Conservation (phyloP, 2,113 vertebrate species). For the Madoqua kirkii region DNA sequence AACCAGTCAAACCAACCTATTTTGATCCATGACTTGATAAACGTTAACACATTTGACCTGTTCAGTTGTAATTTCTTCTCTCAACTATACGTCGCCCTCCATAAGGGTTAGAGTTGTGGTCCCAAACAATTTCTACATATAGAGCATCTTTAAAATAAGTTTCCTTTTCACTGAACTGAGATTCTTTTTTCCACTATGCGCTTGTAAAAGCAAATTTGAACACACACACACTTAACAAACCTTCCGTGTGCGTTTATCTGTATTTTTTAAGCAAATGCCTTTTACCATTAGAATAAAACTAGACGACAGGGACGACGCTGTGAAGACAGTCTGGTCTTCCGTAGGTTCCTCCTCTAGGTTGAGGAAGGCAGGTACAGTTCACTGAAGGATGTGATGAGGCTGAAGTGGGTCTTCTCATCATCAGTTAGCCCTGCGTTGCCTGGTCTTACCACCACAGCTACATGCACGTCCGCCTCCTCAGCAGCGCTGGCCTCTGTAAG, state of each 20-base stretch:
- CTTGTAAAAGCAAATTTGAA: background rate
- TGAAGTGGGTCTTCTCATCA: slow-evolving; percentile 89
- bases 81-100: background rate
- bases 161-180: slow-evolving; percentile 35
- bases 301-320: slow-evolving; percentile 28
- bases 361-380: slow-evolving; percentile 85
- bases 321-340: background rate
- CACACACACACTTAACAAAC: background rate
- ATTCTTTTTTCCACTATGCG: background rate
- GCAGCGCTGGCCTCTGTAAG: slow-evolving; percentile 92
- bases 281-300: slow-evolving; percentile 67
- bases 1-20: background rate
- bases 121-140: slow-evolving; percentile 10
- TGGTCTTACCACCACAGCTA: slow-evolving; percentile 90
- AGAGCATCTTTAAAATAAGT: slow-evolving; percentile 49
- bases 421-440: slow-evolving; percentile 95
- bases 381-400: slow-evolving; percentile 89
- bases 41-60: background rate
- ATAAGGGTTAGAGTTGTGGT: background rate
- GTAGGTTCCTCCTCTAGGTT: slow-evolving; percentile 74
- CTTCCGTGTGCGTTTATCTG: background rate
- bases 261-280: slow-evolving; percentile 26
- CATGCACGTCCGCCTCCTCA: slow-evolving; percentile 88
- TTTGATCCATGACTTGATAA: background rate
- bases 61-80: background rate